These are phyloP conservation scores for Scalopus aquaticus DNA, from an alignment of 2,113 vertebrate species.

Conservation along the genomic window DNA sequence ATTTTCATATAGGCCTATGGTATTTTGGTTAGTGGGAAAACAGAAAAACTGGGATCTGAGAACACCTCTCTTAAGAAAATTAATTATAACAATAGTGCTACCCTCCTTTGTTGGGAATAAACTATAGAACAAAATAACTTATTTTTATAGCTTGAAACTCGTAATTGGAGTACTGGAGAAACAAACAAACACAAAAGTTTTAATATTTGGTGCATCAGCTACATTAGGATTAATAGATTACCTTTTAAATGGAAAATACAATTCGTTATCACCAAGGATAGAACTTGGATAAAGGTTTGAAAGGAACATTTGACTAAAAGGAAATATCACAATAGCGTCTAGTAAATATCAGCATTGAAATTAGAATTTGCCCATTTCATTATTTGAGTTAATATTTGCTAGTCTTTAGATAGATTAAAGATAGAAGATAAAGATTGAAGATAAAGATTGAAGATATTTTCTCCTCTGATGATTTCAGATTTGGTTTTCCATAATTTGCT, in stretches of 20 bases:
- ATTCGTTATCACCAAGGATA: constrained; percentile 32
- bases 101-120: constrained; percentile 39
- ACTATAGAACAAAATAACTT: constrained; percentile 49
- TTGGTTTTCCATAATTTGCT: neutral
- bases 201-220: neutral
- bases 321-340: neutral
- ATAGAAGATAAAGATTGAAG: too few relatives aligned
- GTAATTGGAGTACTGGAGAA: constrained; percentile 48
- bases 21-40: neutral
- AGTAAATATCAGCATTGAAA: neutral
- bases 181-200: constrained; percentile 50
- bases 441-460: neutral
- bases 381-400: neutral
- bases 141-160: constrained; percentile 49
- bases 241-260: constrained; percentile 34
- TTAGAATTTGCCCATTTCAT: neutral
- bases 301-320: neutral
- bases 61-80: neutral
- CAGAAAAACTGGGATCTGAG: neutral
- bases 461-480: neutral
- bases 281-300: neutral
- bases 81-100: constrained; percentile 59
- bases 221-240: constrained; percentile 41
- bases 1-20: neutral
- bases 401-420: neutral